phyloP scores from a whole-genome alignment of 2,113 vertebrate genomes.

The Corythornis cristatus region DNA sequence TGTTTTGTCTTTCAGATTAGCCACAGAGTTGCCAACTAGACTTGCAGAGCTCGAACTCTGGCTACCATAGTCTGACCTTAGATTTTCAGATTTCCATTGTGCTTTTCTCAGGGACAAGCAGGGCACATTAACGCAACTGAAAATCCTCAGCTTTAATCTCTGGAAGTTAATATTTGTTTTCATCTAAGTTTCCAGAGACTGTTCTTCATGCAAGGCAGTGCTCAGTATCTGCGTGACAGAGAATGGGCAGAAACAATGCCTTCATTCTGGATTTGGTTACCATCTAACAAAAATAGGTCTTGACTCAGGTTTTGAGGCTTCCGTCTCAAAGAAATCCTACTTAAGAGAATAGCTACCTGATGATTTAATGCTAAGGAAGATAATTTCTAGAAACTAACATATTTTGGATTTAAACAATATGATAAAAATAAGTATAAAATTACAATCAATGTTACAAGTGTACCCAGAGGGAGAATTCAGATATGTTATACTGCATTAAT shows the following conservation, averaged over 20 bases:
- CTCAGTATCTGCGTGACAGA: rapidly evolving
- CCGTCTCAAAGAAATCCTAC: neutral
- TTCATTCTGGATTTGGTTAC: rapidly evolving
- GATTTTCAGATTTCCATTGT: neutral
- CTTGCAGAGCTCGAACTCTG: neutral
- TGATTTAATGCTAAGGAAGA: neutral
- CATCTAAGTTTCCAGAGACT: neutral
- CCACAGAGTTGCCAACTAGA: neutral
- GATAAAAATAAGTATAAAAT: neutral
- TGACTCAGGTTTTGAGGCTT: neutral
- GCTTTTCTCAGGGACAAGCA: neutral
- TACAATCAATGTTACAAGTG: neutral
- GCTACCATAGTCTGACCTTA: rapidly evolving
- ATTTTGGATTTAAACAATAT: neutral
- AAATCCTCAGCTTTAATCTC: neutral
- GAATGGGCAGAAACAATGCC: neutral
- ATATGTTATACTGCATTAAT: neutral
- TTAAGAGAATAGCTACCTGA: neutral
- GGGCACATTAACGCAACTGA: neutral
- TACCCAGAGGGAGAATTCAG: neutral
- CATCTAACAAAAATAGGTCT: neutral
- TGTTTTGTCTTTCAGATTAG: neutral
- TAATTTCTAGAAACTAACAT: neutral
- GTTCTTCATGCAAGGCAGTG: neutral
- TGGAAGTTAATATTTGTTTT: neutral